phyloP scores from a whole-genome alignment of 1,140 invertebrate species.

The Metopolophium dirhodum region DNA sequence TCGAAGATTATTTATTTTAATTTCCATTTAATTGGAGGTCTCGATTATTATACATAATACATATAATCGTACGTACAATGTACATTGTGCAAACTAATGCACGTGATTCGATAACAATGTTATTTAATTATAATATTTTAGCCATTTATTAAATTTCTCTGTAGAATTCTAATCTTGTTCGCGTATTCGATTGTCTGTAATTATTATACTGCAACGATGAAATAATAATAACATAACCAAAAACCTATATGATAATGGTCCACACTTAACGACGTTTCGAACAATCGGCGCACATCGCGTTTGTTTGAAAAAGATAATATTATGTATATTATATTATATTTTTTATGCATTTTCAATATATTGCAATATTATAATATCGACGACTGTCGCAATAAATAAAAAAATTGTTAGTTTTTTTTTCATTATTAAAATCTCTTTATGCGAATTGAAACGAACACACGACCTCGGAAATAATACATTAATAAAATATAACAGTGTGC shows the following conservation, averaged over 20 bases:
- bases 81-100: background rate
- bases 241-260: background rate
- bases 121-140: slow-evolving; percentile 1
- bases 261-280: background rate
- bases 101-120: background rate
- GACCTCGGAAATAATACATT: background rate
- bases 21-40: background rate
- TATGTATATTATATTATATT: background rate
- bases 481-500: background rate
- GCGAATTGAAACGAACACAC: too few relatives aligned
- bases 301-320: background rate
- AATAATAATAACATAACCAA: background rate
- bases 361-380: background rate
- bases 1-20: background rate
- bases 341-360: background rate
- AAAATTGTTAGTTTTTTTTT: background rate
- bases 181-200: background rate
- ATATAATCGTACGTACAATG: background rate
- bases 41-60: background rate
- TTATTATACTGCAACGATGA: background rate
- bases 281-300: background rate
- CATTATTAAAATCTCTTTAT: background rate
- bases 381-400: background rate
- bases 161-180: background rate
- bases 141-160: background rate